These are phyloP conservation scores for Tokudaia muenninki DNA, from an alignment of 2,797 vertebrate species.

Conservation along the genomic window DNA sequence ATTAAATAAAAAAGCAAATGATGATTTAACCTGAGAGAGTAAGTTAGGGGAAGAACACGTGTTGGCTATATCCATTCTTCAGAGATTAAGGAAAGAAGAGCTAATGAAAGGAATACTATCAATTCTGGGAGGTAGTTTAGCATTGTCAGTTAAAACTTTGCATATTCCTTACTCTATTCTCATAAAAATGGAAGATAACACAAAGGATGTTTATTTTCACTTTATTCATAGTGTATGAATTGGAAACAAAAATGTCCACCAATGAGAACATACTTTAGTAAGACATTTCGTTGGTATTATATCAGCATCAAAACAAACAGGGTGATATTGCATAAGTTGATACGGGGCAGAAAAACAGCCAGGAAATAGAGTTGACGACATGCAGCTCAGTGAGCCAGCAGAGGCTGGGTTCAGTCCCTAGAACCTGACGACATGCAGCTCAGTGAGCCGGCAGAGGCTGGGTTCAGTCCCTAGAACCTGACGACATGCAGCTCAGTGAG, in stretches of 20 bases:
- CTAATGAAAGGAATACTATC: neutral
- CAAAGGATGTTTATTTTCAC: neutral
- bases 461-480: no score
- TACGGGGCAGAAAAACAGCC: neutral
- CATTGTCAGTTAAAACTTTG: neutral
- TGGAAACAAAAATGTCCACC: neutral
- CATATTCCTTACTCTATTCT: neutral
- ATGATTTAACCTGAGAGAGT: neutral
- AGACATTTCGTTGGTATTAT: neutral
- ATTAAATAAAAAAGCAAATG: neutral
- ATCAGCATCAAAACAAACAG: slow-evolving; percentile 16
- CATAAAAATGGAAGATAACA: neutral
- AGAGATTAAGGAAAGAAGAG: neutral
- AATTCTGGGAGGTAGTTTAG: neutral
- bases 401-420: no score
- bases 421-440: neutral
- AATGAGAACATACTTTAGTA: neutral
- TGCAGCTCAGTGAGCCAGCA: neutral
- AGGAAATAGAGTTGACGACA: neutral
- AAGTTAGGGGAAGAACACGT: neutral
- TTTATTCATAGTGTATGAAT: neutral
- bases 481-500: neutral
- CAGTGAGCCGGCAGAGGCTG: neutral
- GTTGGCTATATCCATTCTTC: neutral
- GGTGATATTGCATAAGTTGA: neutral